A percentile compares a stretch with the other conserved stretches of the same genome.
Conservation (phyloP, 2,888 invertebrate species). For the Minunthozetes semirufus region DNA sequence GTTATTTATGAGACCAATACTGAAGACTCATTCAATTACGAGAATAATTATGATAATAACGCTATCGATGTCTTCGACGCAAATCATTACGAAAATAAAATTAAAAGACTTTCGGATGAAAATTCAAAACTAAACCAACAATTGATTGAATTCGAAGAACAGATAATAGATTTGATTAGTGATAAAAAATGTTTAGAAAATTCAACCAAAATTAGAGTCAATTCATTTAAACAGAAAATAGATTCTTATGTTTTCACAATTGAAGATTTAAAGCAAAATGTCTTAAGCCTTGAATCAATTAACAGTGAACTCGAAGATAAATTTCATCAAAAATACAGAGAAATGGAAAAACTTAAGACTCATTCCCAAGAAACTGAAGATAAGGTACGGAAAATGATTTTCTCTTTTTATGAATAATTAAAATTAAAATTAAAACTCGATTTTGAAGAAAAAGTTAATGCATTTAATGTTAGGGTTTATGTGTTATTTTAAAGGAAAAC, state of each 20-base stretch:
- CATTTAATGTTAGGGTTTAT: neutral
- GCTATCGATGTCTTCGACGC: neutral
- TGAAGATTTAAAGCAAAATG: neutral
- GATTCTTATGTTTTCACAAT: neutral
- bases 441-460: neutral
- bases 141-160: neutral
- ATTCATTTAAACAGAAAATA: neutral
- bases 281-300: neutral
- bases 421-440: neutral
- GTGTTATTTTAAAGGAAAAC: neutral
- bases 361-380: neutral
- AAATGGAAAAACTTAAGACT: neutral
- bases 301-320: neutral
- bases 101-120: neutral
- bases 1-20: neutral
- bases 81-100: neutral
- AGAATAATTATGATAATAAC: neutral
- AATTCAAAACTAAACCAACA: neutral
- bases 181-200: neutral
- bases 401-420: neutral
- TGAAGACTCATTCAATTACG: neutral
- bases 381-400: neutral
- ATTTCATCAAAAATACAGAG: neutral
- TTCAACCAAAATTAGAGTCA: neutral
- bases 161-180: slow-evolving; percentile 11